phyloP scores from a whole-genome alignment of 2,888 invertebrate species.

The Cloeon dipterum region DNA sequence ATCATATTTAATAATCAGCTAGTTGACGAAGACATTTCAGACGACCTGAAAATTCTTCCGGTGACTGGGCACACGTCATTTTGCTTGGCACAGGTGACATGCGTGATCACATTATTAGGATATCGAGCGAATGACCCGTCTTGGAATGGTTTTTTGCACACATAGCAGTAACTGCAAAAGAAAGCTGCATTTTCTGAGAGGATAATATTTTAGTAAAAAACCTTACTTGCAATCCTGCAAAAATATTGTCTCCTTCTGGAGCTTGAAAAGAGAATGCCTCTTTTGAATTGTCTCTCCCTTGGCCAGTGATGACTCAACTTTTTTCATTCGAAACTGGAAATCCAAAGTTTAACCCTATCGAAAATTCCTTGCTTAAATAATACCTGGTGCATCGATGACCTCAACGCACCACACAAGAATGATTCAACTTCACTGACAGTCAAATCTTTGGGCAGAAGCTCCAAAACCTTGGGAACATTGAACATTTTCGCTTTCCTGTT shows the following conservation, averaged over 20 bases:
- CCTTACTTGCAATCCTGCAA: slow-evolving; percentile 19
- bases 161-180: slow-evolving; percentile 20
- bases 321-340: slow-evolving; percentile 10
- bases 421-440: slow-evolving; percentile 19
- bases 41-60: slow-evolving; percentile 5
- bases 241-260: slow-evolving; percentile 14
- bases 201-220: neutral
- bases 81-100: slow-evolving; percentile 15
- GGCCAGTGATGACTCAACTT: slow-evolving; percentile 18
- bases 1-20: too few relatives aligned
- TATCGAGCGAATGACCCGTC: slow-evolving; percentile 19
- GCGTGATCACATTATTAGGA: slow-evolving; percentile 20
- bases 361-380: slow-evolving; percentile 7
- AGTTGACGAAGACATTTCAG: too few relatives aligned
- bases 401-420: slow-evolving; percentile 18
- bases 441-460: slow-evolving; percentile 21
- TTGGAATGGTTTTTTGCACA: slow-evolving; percentile 18
- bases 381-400: slow-evolving; percentile 17
- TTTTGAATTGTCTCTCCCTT: slow-evolving; percentile 18
- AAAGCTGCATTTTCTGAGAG: too few relatives aligned
- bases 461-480: slow-evolving; percentile 17
- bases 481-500: slow-evolving; percentile 22
- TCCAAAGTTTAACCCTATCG: neutral
- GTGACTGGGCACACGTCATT: slow-evolving; percentile 10
- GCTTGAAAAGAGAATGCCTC: slow-evolving; percentile 15